Evolutionary conservation across 2,113 vertebrate species (phyloP), one percentile per base, ranked within the genome.

Genomic region (Nothoprocta perdicaria): DNA sequence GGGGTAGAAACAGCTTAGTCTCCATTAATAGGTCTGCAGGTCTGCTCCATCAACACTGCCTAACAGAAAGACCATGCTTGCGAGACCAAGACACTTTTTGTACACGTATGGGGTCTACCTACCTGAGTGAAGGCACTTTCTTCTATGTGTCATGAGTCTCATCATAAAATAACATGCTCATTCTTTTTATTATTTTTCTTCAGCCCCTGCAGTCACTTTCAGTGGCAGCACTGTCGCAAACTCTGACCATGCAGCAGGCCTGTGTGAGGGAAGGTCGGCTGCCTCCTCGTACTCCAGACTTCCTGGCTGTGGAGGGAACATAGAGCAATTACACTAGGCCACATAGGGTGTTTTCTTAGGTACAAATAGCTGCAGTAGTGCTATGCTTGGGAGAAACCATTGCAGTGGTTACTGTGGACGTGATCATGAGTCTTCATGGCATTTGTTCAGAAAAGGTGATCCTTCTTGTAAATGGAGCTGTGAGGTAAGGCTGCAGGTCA

Each of bases 101-200:
- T 24, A 21, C 22, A 2, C 7, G 23, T 18, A 41, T 63, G 13
- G 40, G 5, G 40, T 66, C 29, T 45, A 29, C 9, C 27, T 31
- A 9, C 27, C 12, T 31, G 40, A 43, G 27, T 66, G 41, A 43
- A 43, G 41, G 43, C 35, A 40, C 5, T 9, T 38, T 43, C 38
- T 29, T 43, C 27, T 43, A 38, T 66, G 40, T 60, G 48, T 18
- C 2, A 29, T 29, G 14, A 6, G 3, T 58, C 4, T 23, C 6
- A 50, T 3, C 1, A 2, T 17, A 50, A 40, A 14, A 45, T 6
- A n/a, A 17, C 0, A 1, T 35, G 10, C 4, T 50, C 75, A 8
- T 2, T 72, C 11, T 33, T 4, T 57, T 84, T 76, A 41, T 27
- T 3, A 7, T 33, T 31, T 60, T 27, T 63, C 26, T 63, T 63